Evolutionary conservation across 2,113 vertebrate species (phyloP), one percentile per base, ranked within the genome.

Genomic region (Carassius auratus): DNA sequence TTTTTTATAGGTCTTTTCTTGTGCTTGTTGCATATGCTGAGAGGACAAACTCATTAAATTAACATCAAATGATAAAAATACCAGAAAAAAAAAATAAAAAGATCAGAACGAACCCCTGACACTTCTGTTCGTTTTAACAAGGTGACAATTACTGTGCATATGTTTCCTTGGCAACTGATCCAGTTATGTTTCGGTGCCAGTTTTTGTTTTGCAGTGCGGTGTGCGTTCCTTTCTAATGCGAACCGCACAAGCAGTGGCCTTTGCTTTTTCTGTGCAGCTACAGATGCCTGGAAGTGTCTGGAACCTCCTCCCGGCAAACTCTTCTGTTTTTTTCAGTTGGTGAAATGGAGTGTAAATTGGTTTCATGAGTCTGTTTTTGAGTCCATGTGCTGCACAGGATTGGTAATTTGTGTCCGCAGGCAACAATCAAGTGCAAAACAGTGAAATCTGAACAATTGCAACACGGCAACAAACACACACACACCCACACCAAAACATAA

Each of bases 241-340:
- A 23, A 66, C 48, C 48, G 4, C 78, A 68, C 13, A 66, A 26
- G 13, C 3, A 3, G 17, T 80, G 77, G 13, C 19, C 57, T 62
- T 61, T 62, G 8, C 17, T 45, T 74, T 74, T 14, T 6, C 19
- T 42, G 9, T 23, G 33, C 4, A 45, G 12, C 45, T 64, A 45
- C 21, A 62, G 30, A n/a, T 62, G 38, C 21, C 77, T 79, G 55
- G 33, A 79, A 79, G 33, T 79, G 57, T 79, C 21, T 45, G 57
- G 2, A 55, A 33, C 14, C 23, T 26, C 13, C 23, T 76, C 48
- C 33, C 1, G 17, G 76, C 76, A 38, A 38, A n/a, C 76, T 12
- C 17, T 59, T 33, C 2, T 30, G 26, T 30, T 30, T 38, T 15
- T 78, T 78, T 38, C 55, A 36, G 76, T 10, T 8, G 12, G 76